phyloP scores from a whole-genome alignment of 2,888 invertebrate species.

The Noctua fimbriata region DNA sequence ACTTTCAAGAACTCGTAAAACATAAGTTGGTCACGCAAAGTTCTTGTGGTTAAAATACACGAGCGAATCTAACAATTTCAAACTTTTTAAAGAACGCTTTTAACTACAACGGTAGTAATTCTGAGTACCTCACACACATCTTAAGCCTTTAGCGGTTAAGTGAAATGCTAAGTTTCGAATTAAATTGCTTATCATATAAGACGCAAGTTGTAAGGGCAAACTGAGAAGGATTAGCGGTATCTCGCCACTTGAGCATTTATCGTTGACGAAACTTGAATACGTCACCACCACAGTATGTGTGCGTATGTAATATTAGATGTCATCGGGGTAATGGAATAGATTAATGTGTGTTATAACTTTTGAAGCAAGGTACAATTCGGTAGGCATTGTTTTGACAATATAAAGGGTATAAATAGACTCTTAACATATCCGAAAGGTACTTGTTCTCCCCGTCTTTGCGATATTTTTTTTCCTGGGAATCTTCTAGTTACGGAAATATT shows the following conservation, averaged over 20 bases:
- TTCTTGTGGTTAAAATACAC: too few relatives aligned
- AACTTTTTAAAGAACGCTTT: not conserved
- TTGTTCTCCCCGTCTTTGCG: too few relatives aligned
- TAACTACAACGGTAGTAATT: not conserved
- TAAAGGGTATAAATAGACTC: too few relatives aligned
- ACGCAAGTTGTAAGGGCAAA: constrained; percentile 33
- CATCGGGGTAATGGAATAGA: not conserved
- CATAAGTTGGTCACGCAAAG: too few relatives aligned
- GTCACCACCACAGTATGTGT: constrained; percentile 10
- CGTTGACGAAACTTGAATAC: constrained; percentile 41
- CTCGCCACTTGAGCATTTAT: constrained; percentile 35
- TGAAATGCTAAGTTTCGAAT: constrained; percentile 44
- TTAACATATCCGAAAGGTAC: too few relatives aligned
- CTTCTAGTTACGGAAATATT: too few relatives aligned
- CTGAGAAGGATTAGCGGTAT: constrained; percentile 47
- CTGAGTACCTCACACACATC: constrained; percentile 12
- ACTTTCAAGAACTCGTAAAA: not conserved
- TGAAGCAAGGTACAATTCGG: not conserved
- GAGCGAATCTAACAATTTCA: not conserved
- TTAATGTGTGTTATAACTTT: not conserved
- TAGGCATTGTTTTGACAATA: not conserved
- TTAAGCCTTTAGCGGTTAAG: constrained; percentile 39
- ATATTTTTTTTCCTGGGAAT: too few relatives aligned
- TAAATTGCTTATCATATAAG: constrained; percentile 50
- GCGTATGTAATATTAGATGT: constrained; percentile 8